Conservation (phyloP, 92 coral and sea anemone genomes). For the Ricordea florida region DNA sequence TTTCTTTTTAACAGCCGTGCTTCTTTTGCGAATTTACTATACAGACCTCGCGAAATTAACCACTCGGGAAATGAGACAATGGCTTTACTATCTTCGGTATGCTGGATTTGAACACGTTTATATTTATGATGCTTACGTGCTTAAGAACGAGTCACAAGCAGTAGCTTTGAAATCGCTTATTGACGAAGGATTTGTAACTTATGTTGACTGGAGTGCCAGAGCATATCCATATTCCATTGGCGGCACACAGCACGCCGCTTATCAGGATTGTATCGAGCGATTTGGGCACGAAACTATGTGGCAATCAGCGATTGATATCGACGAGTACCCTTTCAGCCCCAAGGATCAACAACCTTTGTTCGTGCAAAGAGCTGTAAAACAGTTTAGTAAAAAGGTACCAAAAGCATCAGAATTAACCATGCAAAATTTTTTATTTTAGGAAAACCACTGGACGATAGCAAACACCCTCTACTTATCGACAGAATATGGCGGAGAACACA, state of each 20-base stretch:
- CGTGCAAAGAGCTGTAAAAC: constrained; percentile 8
- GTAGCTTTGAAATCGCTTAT: constrained; percentile 42
- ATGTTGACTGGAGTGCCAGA: constrained; percentile 61
- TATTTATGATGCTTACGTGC: constrained; percentile 66
- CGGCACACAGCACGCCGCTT: constrained; percentile 63
- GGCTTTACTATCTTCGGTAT: constrained; percentile 59
- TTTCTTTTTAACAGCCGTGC: constrained; percentile 69
- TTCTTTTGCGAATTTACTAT: constrained; percentile 56
- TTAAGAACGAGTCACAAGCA: constrained; percentile 51
- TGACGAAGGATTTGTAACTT: constrained; percentile 64
- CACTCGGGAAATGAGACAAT: constrained; percentile 62
- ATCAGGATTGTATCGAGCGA: constrained; percentile 43
- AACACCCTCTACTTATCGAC: constrained; percentile 36
- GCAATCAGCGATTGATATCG: constrained; percentile 64
- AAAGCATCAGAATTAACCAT: constrained; percentile 49
- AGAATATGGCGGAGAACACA: constrained; percentile 41
- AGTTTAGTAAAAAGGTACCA: constrained; percentile 1
- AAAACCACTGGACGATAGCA: constrained; percentile 47
- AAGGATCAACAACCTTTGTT: constrained; percentile 30
- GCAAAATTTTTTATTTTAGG: constrained; percentile 68
- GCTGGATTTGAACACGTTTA: constrained; percentile 67
- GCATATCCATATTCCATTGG: constrained; percentile 59
- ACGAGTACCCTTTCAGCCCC: constrained; percentile 63
- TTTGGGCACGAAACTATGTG: constrained; percentile 36
- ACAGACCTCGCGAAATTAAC: constrained; percentile 51